Evolutionary conservation across 2,888 invertebrate genomes (phyloP).

Genomic region (Lasiommata megera): DNA sequence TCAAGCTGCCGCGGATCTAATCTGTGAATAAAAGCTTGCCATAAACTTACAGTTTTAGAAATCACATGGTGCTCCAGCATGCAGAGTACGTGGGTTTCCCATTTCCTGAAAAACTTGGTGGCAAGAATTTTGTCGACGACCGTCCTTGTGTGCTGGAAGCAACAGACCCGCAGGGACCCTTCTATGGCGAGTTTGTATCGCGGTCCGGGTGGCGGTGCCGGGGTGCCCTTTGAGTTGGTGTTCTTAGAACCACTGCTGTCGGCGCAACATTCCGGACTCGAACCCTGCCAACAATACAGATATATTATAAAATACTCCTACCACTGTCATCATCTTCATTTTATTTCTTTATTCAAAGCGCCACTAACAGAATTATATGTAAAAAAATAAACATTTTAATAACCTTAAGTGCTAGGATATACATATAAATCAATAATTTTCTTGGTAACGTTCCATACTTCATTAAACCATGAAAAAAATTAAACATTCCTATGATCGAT

Average conservation of each 20-base stretch:
- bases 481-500: too few species aligned
- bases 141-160: constrained; percentile 88
- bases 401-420: too few species aligned
- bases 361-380: too few species aligned
- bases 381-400: too few species aligned
- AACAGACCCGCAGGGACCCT: constrained; percentile 87
- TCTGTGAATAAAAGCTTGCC: too few species aligned
- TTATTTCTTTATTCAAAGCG: neutral
- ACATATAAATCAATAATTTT: too few species aligned
- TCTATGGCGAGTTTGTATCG: constrained; percentile 86
- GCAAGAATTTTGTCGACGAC: constrained; percentile 90
- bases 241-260: constrained; percentile 68
- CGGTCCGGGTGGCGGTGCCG: constrained; percentile 77
- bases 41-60: constrained; percentile 85
- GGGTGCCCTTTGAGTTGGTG: constrained; percentile 52
- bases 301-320: too few species aligned
- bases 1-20: too few species aligned
- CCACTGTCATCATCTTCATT: neutral
- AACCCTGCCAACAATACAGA: constrained; percentile 58
- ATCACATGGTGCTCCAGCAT: constrained; percentile 85
- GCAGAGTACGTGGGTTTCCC: constrained; percentile 88
- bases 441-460: too few species aligned
- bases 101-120: constrained; percentile 87
- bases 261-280: constrained; percentile 77
- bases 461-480: too few species aligned